Evolutionary conservation across 2,888 invertebrate genomes (phyloP), one percentile per base, ranked within the genome.

Genomic region (Nomada hirtipes): DNA sequence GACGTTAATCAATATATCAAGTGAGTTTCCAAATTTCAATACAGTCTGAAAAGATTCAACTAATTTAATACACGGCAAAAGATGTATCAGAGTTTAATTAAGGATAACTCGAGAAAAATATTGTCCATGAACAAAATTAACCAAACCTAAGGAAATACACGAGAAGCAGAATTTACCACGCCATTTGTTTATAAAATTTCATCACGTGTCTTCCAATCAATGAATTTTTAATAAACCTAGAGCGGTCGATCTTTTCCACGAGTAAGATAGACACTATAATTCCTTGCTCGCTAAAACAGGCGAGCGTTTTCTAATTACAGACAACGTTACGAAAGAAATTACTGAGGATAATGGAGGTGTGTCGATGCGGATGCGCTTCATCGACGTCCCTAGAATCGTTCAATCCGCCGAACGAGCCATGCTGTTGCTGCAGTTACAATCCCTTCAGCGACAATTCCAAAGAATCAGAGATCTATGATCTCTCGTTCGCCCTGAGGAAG

Each of bases 371-470:
- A 50, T 82, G 89, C 69, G 71, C 82, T 18, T 36, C 80, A 67
- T 29, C 67, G 60, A 50, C 86, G 73, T 73, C 81, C 23, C 36
- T 47, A 55, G 76, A 82, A 84, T 67, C 89, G 87, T 78, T 83
- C 69, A 59, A 85, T 67, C 87, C 90, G 7, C 89, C 91, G 50
- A 82, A 89, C 71, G 91, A 92, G 69, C 86, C 89, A 4, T 90
- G 90, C 79, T 92, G 91, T 74, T 91, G 91, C 78, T 92, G 92
- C 76, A 79, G 79, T 44, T 92, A 91, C 85, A 89, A 92, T 82
- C 91, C 93, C 4, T 91, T 89, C 75, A 86, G 74, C 57, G 91
- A 92, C 82, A 87, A 89, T 50, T 82, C 88, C n/a, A 83, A 89
- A 44, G 92, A 92, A 64, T 75, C 85, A 36, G 92, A 90, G 78